A percentile compares a stretch with the other conserved stretches of the same genome.
Evolutionary conservation across 1,140 invertebrate species (phyloP).

Genomic region (Branchinecta lindahli): DNA sequence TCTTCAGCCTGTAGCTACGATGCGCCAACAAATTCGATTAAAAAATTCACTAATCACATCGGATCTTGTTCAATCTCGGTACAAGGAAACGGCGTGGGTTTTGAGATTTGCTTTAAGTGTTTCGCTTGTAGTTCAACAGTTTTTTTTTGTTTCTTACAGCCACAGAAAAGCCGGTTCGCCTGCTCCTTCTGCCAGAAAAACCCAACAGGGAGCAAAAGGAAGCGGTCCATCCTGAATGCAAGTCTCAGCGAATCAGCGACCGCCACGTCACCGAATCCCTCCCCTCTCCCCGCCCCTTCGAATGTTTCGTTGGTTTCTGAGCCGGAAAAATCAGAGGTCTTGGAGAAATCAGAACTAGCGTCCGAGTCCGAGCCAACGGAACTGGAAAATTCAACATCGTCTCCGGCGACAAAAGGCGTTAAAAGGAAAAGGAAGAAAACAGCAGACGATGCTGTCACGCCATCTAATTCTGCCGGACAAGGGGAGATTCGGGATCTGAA

Average conservation of each 20-base stretch:
- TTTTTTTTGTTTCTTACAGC: background rate
- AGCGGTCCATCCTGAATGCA: background rate
- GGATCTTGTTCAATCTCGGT: too few species aligned
- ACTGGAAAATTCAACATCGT: background rate
- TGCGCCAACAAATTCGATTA: too few species aligned
- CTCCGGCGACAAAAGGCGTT: background rate
- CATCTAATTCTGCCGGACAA: background rate
- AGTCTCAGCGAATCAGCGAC: background rate
- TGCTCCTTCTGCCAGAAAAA: conserved; percentile 3
- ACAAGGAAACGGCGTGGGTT: too few species aligned
- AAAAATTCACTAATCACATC: too few species aligned
- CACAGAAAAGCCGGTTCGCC: background rate
- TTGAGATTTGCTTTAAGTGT: too few species aligned
- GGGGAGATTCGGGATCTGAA: background rate
- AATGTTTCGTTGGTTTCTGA: background rate
- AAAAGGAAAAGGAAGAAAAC: background rate
- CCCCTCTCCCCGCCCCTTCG: background rate
- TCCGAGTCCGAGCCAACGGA: background rate
- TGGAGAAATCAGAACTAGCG: background rate
- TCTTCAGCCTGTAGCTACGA: too few species aligned
- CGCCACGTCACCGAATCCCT: background rate
- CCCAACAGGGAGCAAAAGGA: background rate
- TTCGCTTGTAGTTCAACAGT: too few species aligned
- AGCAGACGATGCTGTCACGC: background rate
- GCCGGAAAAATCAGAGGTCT: background rate